Base-by-base conservation (phyloP, 2,113 vertebrate species). In the Cheilinus undulatus region DNA sequence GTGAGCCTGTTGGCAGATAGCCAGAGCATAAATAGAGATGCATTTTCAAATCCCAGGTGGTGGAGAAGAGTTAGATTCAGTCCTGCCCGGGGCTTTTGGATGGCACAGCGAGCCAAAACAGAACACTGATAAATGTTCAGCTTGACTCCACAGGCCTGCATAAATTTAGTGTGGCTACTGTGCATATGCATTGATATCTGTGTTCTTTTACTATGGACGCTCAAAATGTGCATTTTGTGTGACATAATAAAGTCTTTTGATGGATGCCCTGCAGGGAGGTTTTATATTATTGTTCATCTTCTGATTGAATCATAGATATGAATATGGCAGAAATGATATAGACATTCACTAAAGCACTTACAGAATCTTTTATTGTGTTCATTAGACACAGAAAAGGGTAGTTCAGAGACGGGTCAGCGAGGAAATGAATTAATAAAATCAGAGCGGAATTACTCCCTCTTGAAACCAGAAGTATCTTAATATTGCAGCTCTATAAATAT, bases 11-110 rank as follows among this genome's bases (percentile, higher is more conserved):
- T 88, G 87, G 87, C 86, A 59, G 80, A 72, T 69, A 56, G 82
- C 88, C 83, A 88, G 52, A 58, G 63, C 69, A 84, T 89, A 59
- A 91, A 85, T 82, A 83, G 75, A 91, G 83, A 88, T 83, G 78
- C 64, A 71, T 85, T 85, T 85, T 63, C 46, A 84, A 90, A 85
- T 86, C 89, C 83, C 86, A 86, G 77, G 78, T 80, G 89, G 71
- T 13, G 30, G 19, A 71, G 71, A 86, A 74, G 57, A 81, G 73
- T 76, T 67, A 38, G 53, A 74, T 51, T 78, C 66, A 56, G 32
- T 54, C 48, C 64, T 80, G 69, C 78, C 32, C 30, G 17, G 48
- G 72, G 53, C 71, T 69, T 86, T 78, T 68, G 78, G 58, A 71
- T 64, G 69, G 52, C 28, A 20, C 50, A 64, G 60, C 36, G 34